Conservation (phyloP, 1,140 invertebrate genomes). For the Dinoponera quadriceps region DNA sequence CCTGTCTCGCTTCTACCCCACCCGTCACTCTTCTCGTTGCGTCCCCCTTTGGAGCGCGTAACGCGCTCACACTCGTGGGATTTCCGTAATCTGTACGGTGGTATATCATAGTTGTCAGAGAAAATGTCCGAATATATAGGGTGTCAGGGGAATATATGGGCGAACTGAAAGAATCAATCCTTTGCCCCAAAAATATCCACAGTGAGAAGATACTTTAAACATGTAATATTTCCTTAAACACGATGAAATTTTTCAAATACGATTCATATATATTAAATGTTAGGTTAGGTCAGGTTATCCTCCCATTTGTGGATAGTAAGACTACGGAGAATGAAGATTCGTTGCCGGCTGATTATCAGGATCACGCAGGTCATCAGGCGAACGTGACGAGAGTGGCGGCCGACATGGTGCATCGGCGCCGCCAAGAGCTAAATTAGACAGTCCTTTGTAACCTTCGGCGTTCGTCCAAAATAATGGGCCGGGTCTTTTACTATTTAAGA, state of each 20-base stretch:
- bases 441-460: slow-evolving; percentile 64
- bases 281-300: background rate
- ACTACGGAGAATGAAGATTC: slow-evolving; percentile 47
- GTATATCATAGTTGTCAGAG: background rate
- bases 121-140: slow-evolving; percentile 6
- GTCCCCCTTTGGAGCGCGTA: slow-evolving; percentile 42
- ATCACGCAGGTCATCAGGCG: slow-evolving; percentile 55
- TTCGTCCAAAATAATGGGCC: slow-evolving; percentile 68
- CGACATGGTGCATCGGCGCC: slow-evolving; percentile 44
- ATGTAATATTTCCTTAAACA: too few species aligned
- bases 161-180: too few species aligned
- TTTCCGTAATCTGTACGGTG: slow-evolving; percentile 33
- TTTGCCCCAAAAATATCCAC: too few species aligned
- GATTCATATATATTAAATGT: too few species aligned
- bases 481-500: slow-evolving; percentile 70
- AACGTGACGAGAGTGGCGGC: slow-evolving; percentile 59
- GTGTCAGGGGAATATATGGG: too few species aligned
- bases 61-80: slow-evolving; percentile 24
- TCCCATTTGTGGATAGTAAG: slow-evolving; percentile 19
- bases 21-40: slow-evolving; percentile 9
- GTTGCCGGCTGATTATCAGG: slow-evolving; percentile 48
- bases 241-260: too few species aligned
- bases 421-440: slow-evolving; percentile 66
- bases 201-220: too few species aligned
- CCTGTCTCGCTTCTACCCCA: slow-evolving; percentile 35